These are phyloP conservation scores for Agapostemon virescens DNA, from an alignment of 2,888 invertebrate genomes.

Conservation along the genomic window DNA sequence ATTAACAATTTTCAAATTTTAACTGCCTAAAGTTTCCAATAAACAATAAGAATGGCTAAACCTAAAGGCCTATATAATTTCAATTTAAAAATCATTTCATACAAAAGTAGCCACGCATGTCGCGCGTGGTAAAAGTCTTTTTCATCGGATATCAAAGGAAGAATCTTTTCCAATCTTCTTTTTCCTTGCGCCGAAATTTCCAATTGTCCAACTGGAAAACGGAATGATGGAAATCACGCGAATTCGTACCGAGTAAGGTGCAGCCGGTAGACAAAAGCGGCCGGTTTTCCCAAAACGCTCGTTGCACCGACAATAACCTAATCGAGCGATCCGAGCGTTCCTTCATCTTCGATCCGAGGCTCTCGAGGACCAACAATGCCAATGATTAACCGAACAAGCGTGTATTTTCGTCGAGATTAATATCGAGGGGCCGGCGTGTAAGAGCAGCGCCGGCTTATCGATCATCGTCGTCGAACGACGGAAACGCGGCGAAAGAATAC, in stretches of 20 bases:
- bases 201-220: background rate
- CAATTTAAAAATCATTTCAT: no score
- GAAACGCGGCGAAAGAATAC: constrained; percentile 55
- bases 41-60: no score
- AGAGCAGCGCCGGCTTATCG: constrained; percentile 48
- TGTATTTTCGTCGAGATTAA: constrained; percentile 52
- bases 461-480: constrained; percentile 60
- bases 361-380: constrained; percentile 59
- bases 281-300: constrained; percentile 16
- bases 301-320: constrained; percentile 23
- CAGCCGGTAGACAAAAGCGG: background rate
- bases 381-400: constrained; percentile 52
- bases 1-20: no score
- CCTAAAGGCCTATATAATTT: no score
- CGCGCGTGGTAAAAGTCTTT: no score
- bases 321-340: constrained; percentile 27
- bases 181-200: background rate
- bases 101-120: no score
- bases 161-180: no score
- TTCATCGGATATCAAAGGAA: no score
- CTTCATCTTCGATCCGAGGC: constrained; percentile 26
- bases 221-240: background rate
- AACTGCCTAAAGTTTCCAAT: no score
- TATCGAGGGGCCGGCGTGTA: constrained; percentile 36
- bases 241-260: background rate